Evolutionary conservation across 2,888 invertebrate species (phyloP), one percentile per base, ranked within the genome.

Genomic region (Listrodromus nycthemerus): DNA sequence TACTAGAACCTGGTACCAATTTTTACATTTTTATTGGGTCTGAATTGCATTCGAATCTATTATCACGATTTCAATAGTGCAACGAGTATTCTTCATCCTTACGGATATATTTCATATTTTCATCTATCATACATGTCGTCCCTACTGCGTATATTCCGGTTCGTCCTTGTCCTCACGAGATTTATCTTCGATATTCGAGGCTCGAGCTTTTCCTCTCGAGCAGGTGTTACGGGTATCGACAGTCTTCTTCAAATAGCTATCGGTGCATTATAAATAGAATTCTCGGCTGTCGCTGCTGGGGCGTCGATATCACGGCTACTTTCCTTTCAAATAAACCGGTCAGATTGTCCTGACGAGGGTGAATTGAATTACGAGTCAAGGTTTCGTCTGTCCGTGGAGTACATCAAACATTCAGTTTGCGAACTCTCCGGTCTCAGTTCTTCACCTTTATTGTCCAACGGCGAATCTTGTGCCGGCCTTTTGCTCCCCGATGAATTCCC

Each of bases 171-270:
- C 37, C 41, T 27, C 27, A 24, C 48, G 50, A 76, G 61, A 77
- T 70, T 71, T 55, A 37, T 48, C 8, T 30, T 4, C 19, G 27
- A 66, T 55, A 58, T 69, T 48, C 71, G 66, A 41, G 27, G 30
- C 24, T 78, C 58, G 30, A 8, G 13, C 30, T 21, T 55, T 67
- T 55, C 27, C 65, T 58, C 45, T 58, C 75, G 27, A 55, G 30
- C 75, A 83, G 75, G 79, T 71, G 73, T 48, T 55, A 55, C 61
- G 45, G 63, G 52, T 80, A 83, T 83, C 83, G 83, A 83, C 80
- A 71, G 76, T 73, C 65, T 70, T 69, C 83, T 76, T 77, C 76
- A 83, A 83, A 83, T 83, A 83, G 80, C 70, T 83, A 80, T 77
- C 80, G 83, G 52, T 48, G 33, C 27, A 67, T 45, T 83, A 76